Base-by-base conservation (phyloP, 92 coral and sea anemone genomes). In the Parazoanthus atlanticus region DNA sequence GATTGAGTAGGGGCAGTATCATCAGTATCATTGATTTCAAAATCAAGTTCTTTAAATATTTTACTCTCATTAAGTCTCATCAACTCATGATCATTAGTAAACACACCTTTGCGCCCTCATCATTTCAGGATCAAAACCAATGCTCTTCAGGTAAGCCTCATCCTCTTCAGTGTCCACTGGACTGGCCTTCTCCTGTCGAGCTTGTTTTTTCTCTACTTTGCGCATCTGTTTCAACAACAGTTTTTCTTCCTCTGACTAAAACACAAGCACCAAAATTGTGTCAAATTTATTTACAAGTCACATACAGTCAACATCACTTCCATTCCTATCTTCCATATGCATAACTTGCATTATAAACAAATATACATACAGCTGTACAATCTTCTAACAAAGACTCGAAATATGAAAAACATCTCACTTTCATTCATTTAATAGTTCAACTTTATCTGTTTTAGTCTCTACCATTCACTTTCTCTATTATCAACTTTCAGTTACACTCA, bases 211-310 rank as follows among this genome's bases (percentile, higher is more conserved):
- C 19, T 89, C 98, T 21, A 88, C 97, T 82, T 92, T 94, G 41
- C 89, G 85, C 56, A 91, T 93, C 87, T 95, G 99, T 25, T 94
- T 94, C 85, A 93, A 85, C 61, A 91, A 56, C 72, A 85, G 91
- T 87, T 97, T 95, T 58, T 97, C 99, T 81, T 95, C 94, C 49
- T 97, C 92, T 16, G 98, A 95, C 99, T 94, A 12, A 49, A 81
- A 73, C 21, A 64, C 30, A 28, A 41, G 43, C 41, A 46, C 8
- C 28, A 88, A 33, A 8, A 47, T 41, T 17, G 61, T 17, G 36
- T 10, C 30, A 67, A 64, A 26, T 65, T 49, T 3, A 5, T 64
- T 33, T 74, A 74, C 38, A 70, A 17, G 49, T 43, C 10, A 25
- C 25, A 31, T 66, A 11, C 54, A 81, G 25, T n/a, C 65, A n/a